Evolutionary conservation across 2,113 vertebrate genomes (phyloP).

Genomic region (Leucopsar rothschildi): DNA sequence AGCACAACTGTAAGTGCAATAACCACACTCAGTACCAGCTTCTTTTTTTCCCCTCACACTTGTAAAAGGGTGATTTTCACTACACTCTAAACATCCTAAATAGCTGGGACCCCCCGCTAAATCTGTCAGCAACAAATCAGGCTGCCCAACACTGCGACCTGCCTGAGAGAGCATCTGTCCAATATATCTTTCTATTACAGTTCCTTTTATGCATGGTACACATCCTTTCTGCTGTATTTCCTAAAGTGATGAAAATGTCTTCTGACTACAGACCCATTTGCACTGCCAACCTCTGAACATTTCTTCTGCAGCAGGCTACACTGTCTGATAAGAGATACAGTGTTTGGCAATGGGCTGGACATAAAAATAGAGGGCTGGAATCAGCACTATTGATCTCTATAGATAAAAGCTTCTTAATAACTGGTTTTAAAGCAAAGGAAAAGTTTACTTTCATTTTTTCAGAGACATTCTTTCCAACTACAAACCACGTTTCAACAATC

Average conservation of each 20-base stretch:
- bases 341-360: neutral
- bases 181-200: constrained; percentile 16
- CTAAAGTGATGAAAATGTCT: constrained; percentile 20
- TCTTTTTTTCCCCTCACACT: neutral
- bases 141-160: neutral
- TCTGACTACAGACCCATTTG: constrained; percentile 19
- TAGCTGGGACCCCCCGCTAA: neutral
- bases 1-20: neutral
- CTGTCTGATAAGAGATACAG: constrained; percentile 25
- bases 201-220: neutral
- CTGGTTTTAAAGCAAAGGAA: neutral
- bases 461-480: neutral
- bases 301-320: neutral
- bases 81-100: neutral
- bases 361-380: neutral
- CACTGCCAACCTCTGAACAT: neutral
- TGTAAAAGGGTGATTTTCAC: neutral
- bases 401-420: constrained; percentile 22
- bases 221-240: constrained; percentile 18
- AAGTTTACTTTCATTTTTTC: constrained; percentile 7
- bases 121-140: neutral
- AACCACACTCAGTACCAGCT: neutral
- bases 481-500: neutral
- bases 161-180: constrained; percentile 6
- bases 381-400: constrained; percentile 23